Conservation (phyloP, 2,888 invertebrate species). For the Thecophora atra region DNA sequence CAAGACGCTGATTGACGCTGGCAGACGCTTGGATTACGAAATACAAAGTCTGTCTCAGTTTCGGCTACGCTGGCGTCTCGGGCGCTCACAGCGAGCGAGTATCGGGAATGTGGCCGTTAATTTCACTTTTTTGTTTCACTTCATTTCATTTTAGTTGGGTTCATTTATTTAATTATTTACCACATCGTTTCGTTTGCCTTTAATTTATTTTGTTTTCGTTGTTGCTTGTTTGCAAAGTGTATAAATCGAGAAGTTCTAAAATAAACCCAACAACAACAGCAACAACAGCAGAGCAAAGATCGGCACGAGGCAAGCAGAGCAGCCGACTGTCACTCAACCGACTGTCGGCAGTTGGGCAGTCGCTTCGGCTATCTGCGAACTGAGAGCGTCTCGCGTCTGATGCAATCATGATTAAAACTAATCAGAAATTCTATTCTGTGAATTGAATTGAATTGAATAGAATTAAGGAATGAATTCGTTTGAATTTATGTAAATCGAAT, state of each 20-base stretch:
- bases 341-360: neutral
- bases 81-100: too few relatives aligned
- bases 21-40: too few relatives aligned
- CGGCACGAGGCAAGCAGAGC: slow-evolving; percentile 16
- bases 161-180: neutral
- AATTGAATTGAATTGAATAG: slow-evolving; percentile 16
- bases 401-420: slow-evolving; percentile 22
- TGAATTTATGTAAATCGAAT: too few relatives aligned
- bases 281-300: slow-evolving; percentile 2
- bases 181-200: neutral
- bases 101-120: too few relatives aligned
- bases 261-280: slow-evolving; percentile 11
- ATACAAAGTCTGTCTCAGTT: too few relatives aligned
- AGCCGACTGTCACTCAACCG: neutral
- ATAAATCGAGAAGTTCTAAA: neutral
- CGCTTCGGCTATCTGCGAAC: neutral
- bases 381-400: slow-evolving; percentile 8
- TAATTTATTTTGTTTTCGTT: neutral
- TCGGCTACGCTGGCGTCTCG: too few relatives aligned
- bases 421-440: slow-evolving; percentile 17
- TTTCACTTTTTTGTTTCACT: neutral
- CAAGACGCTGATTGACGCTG: too few relatives aligned
- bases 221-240: neutral
- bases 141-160: neutral
- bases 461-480: neutral